Evolutionary conservation across 2,888 invertebrate species (phyloP).

Genomic region (Elgonia sp.): DNA sequence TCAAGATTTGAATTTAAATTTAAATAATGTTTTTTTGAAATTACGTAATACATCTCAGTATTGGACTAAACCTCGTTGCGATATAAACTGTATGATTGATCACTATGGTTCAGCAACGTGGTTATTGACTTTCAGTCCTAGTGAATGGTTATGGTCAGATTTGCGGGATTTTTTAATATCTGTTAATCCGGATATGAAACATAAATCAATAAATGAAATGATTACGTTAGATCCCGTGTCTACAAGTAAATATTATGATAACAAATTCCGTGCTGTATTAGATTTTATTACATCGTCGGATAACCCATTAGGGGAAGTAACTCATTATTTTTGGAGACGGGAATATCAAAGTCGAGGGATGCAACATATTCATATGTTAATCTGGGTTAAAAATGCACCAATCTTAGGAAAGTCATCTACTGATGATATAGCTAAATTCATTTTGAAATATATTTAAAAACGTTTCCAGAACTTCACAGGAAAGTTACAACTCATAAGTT

Average conservation of each 20-base stretch:
- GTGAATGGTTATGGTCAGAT: constrained; percentile 80
- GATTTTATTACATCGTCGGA: constrained; percentile 77
- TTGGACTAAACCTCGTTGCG: constrained; percentile 72
- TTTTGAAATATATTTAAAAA: constrained; percentile 76
- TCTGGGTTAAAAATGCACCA: constrained; percentile 36
- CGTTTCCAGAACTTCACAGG: constrained; percentile 77
- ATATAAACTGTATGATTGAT: constrained; percentile 77
- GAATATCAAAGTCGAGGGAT: constrained; percentile 80
- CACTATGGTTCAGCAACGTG: constrained; percentile 74
- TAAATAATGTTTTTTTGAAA: constrained; percentile 75
- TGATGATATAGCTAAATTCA: constrained; percentile 77
- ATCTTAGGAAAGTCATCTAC: constrained; percentile 22
- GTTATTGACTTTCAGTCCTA: constrained; percentile 78
- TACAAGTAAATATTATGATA: constrained; percentile 79
- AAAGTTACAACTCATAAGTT: constrained; percentile 79
- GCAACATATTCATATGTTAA: constrained; percentile 78
- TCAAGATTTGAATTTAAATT: constrained; percentile 64
- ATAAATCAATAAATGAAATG: constrained; percentile 75
- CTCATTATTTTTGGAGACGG: constrained; percentile 78
- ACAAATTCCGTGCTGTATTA: constrained; percentile 81
- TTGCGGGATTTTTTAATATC: constrained; percentile 78
- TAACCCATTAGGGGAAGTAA: constrained; percentile 77
- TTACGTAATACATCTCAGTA: constrained; percentile 72
- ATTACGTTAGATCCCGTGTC: constrained; percentile 76
- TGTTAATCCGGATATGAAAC: constrained; percentile 77